Conservation (phyloP, 2,888 invertebrate species). For the Leptinotarsa juncta region DNA sequence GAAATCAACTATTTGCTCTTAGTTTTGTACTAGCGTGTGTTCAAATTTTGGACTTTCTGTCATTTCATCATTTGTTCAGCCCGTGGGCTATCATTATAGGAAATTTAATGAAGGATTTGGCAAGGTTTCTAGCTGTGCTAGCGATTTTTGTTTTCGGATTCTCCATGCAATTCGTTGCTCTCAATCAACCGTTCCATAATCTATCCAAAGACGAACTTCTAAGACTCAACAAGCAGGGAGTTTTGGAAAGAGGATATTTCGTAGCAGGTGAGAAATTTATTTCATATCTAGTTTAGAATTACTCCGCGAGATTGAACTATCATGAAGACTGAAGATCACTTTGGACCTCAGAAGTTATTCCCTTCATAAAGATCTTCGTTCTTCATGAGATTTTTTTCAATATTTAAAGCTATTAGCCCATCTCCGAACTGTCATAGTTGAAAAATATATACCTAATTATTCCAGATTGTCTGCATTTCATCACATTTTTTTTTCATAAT, state of each 20-base stretch:
- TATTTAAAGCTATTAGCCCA: constrained; percentile 6
- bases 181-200: constrained; percentile 93
- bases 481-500: too few relatives aligned
- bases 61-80: constrained; percentile 98
- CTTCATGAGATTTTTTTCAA: constrained; percentile 7
- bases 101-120: constrained; percentile 91
- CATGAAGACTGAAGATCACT: constrained; percentile 3
- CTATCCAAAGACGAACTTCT: constrained; percentile 73
- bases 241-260: constrained; percentile 66
- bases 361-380: not conserved
- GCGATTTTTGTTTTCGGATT: constrained; percentile 99
- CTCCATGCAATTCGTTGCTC: constrained; percentile 94
- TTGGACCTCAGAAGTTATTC: not conserved
- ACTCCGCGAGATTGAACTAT: not conserved
- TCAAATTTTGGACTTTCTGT: constrained; percentile 96
- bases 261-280: constrained; percentile 77
- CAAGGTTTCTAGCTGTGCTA: constrained; percentile 96
- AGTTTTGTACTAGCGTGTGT: constrained; percentile 96
- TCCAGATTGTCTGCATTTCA: too few relatives aligned
- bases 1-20: constrained; percentile 97
- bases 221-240: constrained; percentile 61
- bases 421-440: not conserved
- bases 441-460: not conserved
- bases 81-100: constrained; percentile 99
- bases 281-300: constrained; percentile 8